These are phyloP conservation scores for Trichonephila inaurata DNA, from an alignment of 1,140 invertebrate species.

Conservation along the genomic window DNA sequence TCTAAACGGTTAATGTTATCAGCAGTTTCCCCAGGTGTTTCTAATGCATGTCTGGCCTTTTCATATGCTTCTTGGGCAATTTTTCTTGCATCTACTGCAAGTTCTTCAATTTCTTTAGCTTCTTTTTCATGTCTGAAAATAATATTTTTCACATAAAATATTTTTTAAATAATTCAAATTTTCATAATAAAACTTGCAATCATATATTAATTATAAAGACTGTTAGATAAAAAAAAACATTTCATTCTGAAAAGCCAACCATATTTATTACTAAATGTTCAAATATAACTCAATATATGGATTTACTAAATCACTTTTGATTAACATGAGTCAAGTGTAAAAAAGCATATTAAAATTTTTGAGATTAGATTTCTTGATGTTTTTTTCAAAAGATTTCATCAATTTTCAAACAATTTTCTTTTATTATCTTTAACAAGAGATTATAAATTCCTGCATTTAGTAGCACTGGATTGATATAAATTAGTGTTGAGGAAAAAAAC, in stretches of 20 bases:
- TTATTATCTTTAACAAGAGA: not conserved
- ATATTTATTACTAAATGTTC: no score
- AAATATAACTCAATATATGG: no score
- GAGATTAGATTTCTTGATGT: not conserved
- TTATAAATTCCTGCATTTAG: not conserved
- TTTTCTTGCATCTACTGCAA: conserved; percentile 90
- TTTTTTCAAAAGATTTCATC: not conserved
- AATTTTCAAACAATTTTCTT: not conserved
- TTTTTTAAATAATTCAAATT: not conserved
- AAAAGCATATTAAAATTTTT: not conserved
- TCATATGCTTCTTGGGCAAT: conserved; percentile 90
- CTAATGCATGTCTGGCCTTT: conserved; percentile 89
- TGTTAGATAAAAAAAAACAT: no score
- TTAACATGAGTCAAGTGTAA: no score
- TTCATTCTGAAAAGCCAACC: no score
- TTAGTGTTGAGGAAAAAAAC: no score
- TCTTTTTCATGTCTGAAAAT: conserved; percentile 83
- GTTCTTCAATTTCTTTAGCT: conserved; percentile 88
- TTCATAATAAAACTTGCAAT: no score
- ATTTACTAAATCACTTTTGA: no score
- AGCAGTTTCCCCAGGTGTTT: conserved; percentile 85
- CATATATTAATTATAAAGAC: no score
- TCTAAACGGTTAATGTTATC: conserved; percentile 79
- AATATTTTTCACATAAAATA: not conserved
- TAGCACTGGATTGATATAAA: not conserved